These are phyloP conservation scores for Brachyhypopomus gauderio DNA, from an alignment of 2,113 vertebrate genomes.

Conservation along the genomic window DNA sequence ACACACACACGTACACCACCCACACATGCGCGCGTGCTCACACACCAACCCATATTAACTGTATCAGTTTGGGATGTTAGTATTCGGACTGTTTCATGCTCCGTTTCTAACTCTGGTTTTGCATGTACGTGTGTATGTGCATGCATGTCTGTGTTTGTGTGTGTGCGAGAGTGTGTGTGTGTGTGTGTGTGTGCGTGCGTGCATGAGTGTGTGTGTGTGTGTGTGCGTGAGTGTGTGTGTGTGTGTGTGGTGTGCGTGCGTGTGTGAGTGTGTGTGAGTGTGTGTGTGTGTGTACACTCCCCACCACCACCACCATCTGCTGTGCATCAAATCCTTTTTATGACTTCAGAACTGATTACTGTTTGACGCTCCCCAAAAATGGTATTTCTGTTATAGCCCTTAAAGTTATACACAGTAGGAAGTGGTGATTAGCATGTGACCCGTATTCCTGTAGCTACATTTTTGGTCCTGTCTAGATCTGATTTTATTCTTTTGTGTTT, in stretches of 20 bases:
- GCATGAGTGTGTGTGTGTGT: background rate
- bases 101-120: slow-evolving; percentile 31
- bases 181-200: background rate
- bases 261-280: background rate
- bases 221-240: background rate
- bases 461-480: background rate
- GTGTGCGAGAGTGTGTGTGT: too few species aligned
- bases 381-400: background rate
- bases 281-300: background rate
- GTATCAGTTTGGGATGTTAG: slow-evolving; percentile 73
- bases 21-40: slow-evolving; percentile 32
- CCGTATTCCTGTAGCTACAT: background rate
- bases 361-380: background rate
- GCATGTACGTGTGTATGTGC: background rate
- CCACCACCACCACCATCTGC: slow-evolving; percentile 9
- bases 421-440: background rate
- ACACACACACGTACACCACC: background rate
- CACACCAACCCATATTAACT: slow-evolving; percentile 64
- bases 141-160: background rate
- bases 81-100: slow-evolving; percentile 56
- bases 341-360: slow-evolving; percentile 9
- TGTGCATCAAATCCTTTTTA: slow-evolving; percentile 20
- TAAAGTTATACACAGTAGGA: background rate
- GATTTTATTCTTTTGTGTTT: background rate
- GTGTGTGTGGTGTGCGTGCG: slow-evolving; percentile 1